Percentiles rank a stretch among this genome's conserved stretches.
Conservation (phyloP, 2,797 vertebrate species). For the Simalia tracyae region DNA sequence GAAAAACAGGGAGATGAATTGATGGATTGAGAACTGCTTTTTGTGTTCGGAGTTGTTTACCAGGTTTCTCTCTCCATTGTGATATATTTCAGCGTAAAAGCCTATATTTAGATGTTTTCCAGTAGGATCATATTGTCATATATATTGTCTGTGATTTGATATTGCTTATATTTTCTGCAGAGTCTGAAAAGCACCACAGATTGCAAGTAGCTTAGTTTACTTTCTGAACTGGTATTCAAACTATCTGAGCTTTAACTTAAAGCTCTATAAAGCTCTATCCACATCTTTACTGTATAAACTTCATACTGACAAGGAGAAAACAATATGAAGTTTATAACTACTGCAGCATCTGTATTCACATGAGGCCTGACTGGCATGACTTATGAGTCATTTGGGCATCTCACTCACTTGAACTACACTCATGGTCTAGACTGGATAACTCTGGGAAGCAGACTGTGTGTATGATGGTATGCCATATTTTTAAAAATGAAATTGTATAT, state of each 20-base stretch:
- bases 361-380: neutral
- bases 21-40: fast-evolving
- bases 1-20: neutral
- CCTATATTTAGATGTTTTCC: neutral
- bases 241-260: neutral
- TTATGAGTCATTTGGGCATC: neutral
- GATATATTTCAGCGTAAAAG: neutral
- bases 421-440: neutral
- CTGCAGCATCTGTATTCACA: neutral
- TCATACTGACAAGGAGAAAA: neutral
- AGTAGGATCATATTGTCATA: neutral
- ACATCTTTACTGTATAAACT: neutral
- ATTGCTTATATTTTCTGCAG: neutral
- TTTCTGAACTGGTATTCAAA: neutral
- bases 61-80: neutral
- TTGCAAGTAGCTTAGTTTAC: neutral
- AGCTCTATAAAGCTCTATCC: too few species aligned
- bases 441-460: neutral
- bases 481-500: neutral
- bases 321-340: neutral
- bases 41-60: neutral
- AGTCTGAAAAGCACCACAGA: neutral
- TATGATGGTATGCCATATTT: neutral
- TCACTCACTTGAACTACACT: neutral
- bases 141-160: neutral